Conservation (phyloP, 2,113 vertebrate species). For the Globicephala melas region DNA sequence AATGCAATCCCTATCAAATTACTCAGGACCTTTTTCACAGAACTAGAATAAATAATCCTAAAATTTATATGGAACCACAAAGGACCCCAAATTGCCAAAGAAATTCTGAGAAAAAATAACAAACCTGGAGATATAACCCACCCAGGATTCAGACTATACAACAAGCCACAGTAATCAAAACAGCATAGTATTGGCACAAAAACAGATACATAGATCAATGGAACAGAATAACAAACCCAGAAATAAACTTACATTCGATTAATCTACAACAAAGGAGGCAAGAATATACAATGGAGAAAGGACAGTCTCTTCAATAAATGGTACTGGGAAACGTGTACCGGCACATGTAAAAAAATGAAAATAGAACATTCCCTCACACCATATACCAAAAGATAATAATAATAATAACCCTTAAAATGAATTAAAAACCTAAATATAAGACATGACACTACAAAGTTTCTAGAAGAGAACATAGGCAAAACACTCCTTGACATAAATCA, state of each 20-base stretch:
- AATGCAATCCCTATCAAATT: neutral
- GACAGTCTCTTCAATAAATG: no score
- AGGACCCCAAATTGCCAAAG: neutral
- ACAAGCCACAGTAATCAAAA: neutral
- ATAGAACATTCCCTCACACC: no score
- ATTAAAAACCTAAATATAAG: no score
- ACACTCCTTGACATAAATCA: no score
- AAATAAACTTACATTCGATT: neutral
- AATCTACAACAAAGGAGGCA: neutral
- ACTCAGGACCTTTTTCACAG: neutral
- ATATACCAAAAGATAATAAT: no score
- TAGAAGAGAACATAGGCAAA: no score
- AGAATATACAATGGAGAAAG: no score
- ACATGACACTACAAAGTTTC: no score
- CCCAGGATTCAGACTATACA: neutral
- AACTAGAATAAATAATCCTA: neutral
- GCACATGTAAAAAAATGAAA: no score
- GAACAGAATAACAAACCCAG: neutral
- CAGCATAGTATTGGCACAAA: neutral
- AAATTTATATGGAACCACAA: neutral
- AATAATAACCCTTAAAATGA: no score
- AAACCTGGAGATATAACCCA: neutral
- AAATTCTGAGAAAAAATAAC: neutral
- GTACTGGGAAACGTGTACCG: no score
- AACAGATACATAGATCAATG: neutral